These are phyloP conservation scores for Eupelmus urozonus DNA, from an alignment of 2,888 invertebrate species.

Conservation along the genomic window DNA sequence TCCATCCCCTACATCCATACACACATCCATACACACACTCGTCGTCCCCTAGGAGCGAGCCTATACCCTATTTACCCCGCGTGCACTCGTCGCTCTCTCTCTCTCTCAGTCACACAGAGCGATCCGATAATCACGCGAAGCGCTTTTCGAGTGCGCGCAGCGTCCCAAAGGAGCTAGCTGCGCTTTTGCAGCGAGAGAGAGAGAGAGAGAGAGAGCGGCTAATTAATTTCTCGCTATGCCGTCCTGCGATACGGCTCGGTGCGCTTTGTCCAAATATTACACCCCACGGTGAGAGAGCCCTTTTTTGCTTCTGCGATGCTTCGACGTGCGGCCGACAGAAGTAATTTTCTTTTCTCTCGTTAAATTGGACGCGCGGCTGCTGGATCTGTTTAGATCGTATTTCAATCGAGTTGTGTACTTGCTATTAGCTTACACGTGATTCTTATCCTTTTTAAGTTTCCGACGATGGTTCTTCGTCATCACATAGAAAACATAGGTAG, in stretches of 20 bases:
- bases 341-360: too few species aligned
- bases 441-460: too few species aligned
- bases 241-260: slow-evolving; percentile 1
- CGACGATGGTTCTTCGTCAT: too few species aligned
- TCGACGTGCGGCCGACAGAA: too few species aligned
- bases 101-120: background rate
- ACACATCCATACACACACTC: background rate
- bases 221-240: slow-evolving; percentile 51
- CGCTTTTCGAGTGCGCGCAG: slow-evolving; percentile 4
- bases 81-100: background rate
- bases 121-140: slow-evolving; percentile 18
- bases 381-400: too few species aligned
- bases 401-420: too few species aligned
- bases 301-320: too few species aligned
- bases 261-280: slow-evolving; percentile 28
- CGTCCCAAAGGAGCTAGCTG: slow-evolving; percentile 14
- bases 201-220: too few species aligned
- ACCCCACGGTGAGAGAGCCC: background rate
- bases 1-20: background rate
- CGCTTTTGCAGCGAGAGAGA: too few species aligned
- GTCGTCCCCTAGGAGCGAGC: background rate
- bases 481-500: too few species aligned
- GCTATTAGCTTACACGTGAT: too few species aligned
- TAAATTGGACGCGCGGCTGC: too few species aligned
- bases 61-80: background rate